A percentile compares a stretch with the other conserved stretches of the same genome.
Conservation (phyloP, 2,113 vertebrate genomes). For the Chionodraco myersi region DNA sequence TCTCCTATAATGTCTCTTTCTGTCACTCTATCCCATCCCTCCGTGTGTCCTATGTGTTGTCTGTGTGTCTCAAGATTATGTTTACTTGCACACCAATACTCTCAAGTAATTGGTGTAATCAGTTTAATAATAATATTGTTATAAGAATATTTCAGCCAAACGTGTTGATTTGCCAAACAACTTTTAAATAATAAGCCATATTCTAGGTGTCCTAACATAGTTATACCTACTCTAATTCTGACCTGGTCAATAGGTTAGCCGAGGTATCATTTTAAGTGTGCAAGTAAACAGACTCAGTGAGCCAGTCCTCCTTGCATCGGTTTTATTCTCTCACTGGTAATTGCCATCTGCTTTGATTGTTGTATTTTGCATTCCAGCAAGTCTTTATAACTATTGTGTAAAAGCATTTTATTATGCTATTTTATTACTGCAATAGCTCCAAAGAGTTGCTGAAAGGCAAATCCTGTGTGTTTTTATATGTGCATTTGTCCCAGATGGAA, state of each 20-base stretch:
- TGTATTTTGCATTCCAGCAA: constrained; percentile 62
- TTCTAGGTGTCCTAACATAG: not conserved
- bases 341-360: constrained; percentile 49
- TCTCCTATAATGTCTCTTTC: constrained; percentile 77
- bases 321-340: constrained; percentile 55
- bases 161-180: not conserved
- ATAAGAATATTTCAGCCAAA: not conserved
- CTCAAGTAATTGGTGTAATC: not conserved
- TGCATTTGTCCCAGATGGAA: constrained; percentile 24
- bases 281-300: constrained; percentile 46
- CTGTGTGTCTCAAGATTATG: constrained; percentile 48
- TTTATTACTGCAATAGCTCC: constrained; percentile 20
- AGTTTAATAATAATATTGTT: not conserved
- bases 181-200: not conserved
- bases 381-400: constrained; percentile 56
- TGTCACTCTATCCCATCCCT: constrained; percentile 48
- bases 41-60: constrained; percentile 58
- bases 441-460: constrained; percentile 60
- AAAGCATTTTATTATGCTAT: not conserved
- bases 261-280: constrained; percentile 24
- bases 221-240: not conserved
- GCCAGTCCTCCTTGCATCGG: constrained; percentile 56
- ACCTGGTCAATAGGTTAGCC: not conserved
- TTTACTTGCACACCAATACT: constrained; percentile 39
- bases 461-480: constrained; percentile 40